These are phyloP conservation scores for Microlaimidae sp. DNA, from an alignment of 2,888 invertebrate species.

Conservation along the genomic window DNA sequence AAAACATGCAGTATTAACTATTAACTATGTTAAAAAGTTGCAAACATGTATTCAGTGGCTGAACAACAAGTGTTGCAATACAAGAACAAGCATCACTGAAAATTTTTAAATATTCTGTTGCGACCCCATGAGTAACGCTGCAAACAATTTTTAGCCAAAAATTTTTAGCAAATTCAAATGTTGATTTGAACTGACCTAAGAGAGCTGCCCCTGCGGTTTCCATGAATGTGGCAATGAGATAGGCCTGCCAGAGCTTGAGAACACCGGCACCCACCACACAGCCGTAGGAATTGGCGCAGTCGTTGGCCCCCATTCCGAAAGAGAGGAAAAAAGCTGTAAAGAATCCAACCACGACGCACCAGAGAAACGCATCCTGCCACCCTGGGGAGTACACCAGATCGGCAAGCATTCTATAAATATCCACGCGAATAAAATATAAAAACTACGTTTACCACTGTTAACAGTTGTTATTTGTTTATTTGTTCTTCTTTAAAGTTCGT, in stretches of 20 bases:
- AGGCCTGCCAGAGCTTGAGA: slow-evolving; percentile 16
- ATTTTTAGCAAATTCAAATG: neutral
- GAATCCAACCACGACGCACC: slow-evolving; percentile 15
- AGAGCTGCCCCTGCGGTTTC: slow-evolving; percentile 13
- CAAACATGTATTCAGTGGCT: no score
- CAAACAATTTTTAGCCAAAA: neutral
- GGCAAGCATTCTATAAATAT: neutral
- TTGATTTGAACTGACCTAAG: slow-evolving; percentile 11
- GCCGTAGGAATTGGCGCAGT: slow-evolving; percentile 18
- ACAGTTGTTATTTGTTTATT: no score
- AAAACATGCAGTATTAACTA: no score
- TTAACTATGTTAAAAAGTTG: no score
- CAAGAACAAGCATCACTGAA: no score
- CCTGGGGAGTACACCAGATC: neutral
- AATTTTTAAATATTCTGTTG: no score
- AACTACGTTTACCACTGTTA: no score
- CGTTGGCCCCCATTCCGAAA: slow-evolving; percentile 18
- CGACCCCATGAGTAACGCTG: neutral
- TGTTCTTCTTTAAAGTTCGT: no score
- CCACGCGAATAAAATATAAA: no score
- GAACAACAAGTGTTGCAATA: no score
- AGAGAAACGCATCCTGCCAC: slow-evolving; percentile 8
- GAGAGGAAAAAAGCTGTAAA: slow-evolving; percentile 15
- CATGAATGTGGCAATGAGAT: slow-evolving; percentile 15
- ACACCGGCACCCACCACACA: slow-evolving; percentile 16